Evolutionary conservation across 1,140 invertebrate genomes (phyloP), one percentile per base, ranked within the genome.

Genomic region (Drosophila eugracilis): DNA sequence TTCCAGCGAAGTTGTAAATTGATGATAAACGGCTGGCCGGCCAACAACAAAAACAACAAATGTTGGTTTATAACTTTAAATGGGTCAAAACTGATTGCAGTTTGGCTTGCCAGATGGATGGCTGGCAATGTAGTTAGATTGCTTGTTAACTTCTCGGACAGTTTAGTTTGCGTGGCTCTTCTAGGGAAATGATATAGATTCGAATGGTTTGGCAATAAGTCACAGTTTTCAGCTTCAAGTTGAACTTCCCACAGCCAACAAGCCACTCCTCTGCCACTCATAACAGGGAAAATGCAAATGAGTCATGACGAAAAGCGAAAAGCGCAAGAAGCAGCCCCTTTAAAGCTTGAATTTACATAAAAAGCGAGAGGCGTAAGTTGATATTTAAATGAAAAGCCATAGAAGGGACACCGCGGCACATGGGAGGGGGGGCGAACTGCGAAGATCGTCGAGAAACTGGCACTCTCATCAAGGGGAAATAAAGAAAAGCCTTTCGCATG

Each of bases 251-350:
- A 9, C n/a, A n/a, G n/a, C n/a, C n/a, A n/a, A n/a, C n/a, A n/a
- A n/a, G n/a, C n/a, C n/a, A n/a, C n/a, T n/a, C n/a, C n/a, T n/a
- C n/a, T n/a, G n/a, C n/a, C n/a, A n/a, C n/a, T n/a, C n/a, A n/a
- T n/a, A n/a, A n/a, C n/a, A n/a, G n/a, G n/a, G n/a, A 47, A 67
- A 67, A 75, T 53, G 60, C 62, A 73, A 78, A 73, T 74, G 76
- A 78, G 49, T 78, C 76, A 78, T 74, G 49, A 60, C 62, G 49
- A 34, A 39, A 52, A 60, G 50, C 39, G 60, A 54, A 30, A 42
- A 75, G 60, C 75, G 24, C 53, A 69, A 78, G 72, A 44, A 62
- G 60, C 59, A 15, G n/a, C n/a, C 12, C 53, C 59, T 59, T 59
- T 63, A 63, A 44, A 22, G n/a, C 19, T 9, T 10, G 53, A 30